Base-by-base conservation (phyloP, 1,140 invertebrate species). In the Littorina saxatilis region DNA sequence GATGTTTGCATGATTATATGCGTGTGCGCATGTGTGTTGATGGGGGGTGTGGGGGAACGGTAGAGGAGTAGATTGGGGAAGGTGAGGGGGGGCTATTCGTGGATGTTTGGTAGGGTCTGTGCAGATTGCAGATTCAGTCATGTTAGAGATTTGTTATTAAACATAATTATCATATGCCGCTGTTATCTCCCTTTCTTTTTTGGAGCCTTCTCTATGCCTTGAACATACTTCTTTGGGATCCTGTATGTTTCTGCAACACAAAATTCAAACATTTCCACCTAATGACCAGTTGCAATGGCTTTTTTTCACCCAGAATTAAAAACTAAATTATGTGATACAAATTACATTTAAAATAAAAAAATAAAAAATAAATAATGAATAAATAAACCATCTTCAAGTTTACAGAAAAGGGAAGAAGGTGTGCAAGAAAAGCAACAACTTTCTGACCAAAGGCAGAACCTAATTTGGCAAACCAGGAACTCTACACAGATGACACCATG, bases 131-230 rank as follows among this genome's bases (percentile, higher is more conserved):
- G 61, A 13, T 17, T 66, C 23, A 32, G n/a, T n/a, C n/a, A n/a
- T n/a, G n/a, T n/a, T n/a, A n/a, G n/a, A n/a, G n/a, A n/a, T n/a
- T n/a, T n/a, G n/a, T n/a, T n/a, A n/a, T n/a, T n/a, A n/a, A n/a
- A n/a, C n/a, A n/a, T n/a, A n/a, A n/a, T n/a, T n/a, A n/a, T n/a
- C n/a, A n/a, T n/a, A n/a, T 13, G 27, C 66, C 79, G 29, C 37
- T 17, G 27, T 84, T 61, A 80, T 82, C 73, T 80, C 78, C 80
- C 63, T 52, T 84, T 82, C 29, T 70, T 35, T 70, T 91, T 92
- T 1, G 90, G 87, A 66, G 89, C 89, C 61, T 90, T 87, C 82
- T 93, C 91, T 20, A 90, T 79, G 27, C 92, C 92, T 83, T 87
- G 82, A 27, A 93, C 83, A 82, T 87, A 92, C 79, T 91, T 92